A percentile compares a stretch with the other conserved stretches of the same genome.
These are phyloP conservation scores for Oscheius sp. DNA, from an alignment of 2,888 invertebrate species.

Conservation along the genomic window DNA sequence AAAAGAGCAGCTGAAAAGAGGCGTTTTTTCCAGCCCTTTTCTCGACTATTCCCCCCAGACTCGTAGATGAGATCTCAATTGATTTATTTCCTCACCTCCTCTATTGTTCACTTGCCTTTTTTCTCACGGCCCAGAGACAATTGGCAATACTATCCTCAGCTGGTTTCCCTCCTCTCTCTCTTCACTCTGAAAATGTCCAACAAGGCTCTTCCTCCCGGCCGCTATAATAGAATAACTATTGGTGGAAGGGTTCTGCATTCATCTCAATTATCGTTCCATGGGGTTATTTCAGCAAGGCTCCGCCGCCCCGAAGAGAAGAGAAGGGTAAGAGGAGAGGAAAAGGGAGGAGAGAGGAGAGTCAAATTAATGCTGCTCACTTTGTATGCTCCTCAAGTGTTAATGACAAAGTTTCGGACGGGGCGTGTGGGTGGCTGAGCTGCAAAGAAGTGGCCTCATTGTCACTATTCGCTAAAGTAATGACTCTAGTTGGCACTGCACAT, in stretches of 20 bases:
- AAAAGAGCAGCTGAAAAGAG: not conserved
- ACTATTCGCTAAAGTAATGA: slow-evolving; percentile 18
- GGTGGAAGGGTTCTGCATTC: not conserved
- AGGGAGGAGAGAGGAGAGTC: too few species aligned
- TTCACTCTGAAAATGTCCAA: too few species aligned
- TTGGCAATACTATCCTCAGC: too few species aligned
- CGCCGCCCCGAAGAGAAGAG: too few species aligned
- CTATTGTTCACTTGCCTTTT: not conserved
- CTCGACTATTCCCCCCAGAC: not conserved
- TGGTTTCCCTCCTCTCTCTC: too few species aligned
- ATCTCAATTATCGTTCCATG: slow-evolving; percentile 6
- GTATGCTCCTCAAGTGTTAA: slow-evolving; percentile 15
- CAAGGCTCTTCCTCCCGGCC: not conserved
- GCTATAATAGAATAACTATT: slow-evolving; percentile 8
- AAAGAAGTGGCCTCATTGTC: slow-evolving; percentile 27
- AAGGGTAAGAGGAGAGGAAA: too few species aligned
- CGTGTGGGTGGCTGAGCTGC: slow-evolving; percentile 20
- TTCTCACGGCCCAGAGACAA: too few species aligned
- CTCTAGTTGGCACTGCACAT: slow-evolving; percentile 11
- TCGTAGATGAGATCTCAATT: not conserved
- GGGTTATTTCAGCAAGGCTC: slow-evolving; percentile 10
- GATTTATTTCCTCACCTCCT: not conserved
- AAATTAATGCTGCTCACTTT: slow-evolving; percentile 9
- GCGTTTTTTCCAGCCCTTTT: not conserved
- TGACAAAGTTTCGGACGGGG: slow-evolving; percentile 3